Percentiles rank a stretch among this genome's conserved stretches.
Conservation (phyloP, 2,113 vertebrate genomes). For the Sclerurus mexicanus region DNA sequence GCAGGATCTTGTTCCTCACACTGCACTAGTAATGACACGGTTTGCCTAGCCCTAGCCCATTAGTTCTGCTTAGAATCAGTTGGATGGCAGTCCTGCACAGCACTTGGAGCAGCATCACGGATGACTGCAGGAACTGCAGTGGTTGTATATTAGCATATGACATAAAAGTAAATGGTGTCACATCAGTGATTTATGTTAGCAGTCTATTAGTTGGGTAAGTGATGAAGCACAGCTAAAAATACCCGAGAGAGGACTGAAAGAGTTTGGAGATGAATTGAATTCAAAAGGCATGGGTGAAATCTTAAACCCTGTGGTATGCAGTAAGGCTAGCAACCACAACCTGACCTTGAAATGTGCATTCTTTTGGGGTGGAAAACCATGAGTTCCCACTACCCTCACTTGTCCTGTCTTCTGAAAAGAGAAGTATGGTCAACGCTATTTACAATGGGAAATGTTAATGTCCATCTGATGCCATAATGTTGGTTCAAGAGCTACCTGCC, state of each 20-base stretch:
- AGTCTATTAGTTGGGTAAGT: background rate
- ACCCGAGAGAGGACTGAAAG: background rate
- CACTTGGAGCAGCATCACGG: background rate
- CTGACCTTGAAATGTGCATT: background rate
- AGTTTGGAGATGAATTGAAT: background rate
- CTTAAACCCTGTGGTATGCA: background rate
- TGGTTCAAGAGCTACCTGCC: background rate
- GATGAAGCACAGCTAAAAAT: background rate
- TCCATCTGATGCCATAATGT: background rate
- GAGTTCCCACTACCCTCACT: background rate
- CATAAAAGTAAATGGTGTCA: background rate
- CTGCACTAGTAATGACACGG: background rate
- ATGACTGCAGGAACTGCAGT: background rate
- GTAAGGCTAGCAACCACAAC: background rate
- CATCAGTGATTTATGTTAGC: background rate
- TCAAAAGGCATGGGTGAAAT: background rate
- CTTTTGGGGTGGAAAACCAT: background rate
- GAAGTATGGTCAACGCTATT: background rate
- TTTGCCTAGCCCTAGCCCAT: background rate
- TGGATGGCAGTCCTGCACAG: background rate
- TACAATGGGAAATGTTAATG: background rate
- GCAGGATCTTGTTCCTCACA: background rate
- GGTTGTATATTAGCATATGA: background rate
- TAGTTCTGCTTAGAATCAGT: background rate
- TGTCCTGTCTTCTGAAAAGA: background rate